Conservation (phyloP, 2,113 vertebrate species). For the Oryzias celebensis region DNA sequence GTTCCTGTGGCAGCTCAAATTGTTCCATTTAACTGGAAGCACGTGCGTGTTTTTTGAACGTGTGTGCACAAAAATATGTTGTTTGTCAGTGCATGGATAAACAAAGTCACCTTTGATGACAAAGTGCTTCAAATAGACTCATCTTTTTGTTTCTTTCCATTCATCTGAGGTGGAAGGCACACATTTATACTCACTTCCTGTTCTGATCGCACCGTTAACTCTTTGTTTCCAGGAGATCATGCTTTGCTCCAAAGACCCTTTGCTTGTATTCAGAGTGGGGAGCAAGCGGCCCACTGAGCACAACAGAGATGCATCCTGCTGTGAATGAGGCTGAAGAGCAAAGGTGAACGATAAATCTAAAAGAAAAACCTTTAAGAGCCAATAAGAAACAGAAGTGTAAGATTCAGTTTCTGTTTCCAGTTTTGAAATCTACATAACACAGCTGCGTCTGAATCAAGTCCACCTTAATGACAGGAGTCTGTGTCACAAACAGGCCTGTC, state of each 20-base stretch:
- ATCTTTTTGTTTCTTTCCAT: slow-evolving; percentile 25
- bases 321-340: slow-evolving; percentile 47
- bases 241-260: slow-evolving; percentile 27
- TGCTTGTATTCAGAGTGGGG: slow-evolving; percentile 14
- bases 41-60: no score
- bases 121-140: not conserved
- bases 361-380: not conserved
- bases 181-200: slow-evolving; percentile 55
- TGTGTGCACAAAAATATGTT: not conserved
- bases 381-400: not conserved
- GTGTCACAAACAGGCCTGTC: slow-evolving; percentile 31
- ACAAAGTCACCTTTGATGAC: not conserved
- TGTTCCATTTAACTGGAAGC: no score
- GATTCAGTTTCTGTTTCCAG: slow-evolving; percentile 31
- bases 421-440: not conserved
- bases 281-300: slow-evolving; percentile 10
- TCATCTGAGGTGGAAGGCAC: slow-evolving; percentile 44
- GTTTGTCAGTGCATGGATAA: not conserved
- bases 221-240: slow-evolving; percentile 61
- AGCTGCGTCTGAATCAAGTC: not conserved
- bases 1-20: no score
- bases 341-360: slow-evolving; percentile 39
- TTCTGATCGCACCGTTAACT: slow-evolving; percentile 41
- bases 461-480: not conserved
- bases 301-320: slow-evolving; percentile 48